Base-by-base conservation (phyloP, 2,888 invertebrate species). In the Drosophila ezoana region DNA sequence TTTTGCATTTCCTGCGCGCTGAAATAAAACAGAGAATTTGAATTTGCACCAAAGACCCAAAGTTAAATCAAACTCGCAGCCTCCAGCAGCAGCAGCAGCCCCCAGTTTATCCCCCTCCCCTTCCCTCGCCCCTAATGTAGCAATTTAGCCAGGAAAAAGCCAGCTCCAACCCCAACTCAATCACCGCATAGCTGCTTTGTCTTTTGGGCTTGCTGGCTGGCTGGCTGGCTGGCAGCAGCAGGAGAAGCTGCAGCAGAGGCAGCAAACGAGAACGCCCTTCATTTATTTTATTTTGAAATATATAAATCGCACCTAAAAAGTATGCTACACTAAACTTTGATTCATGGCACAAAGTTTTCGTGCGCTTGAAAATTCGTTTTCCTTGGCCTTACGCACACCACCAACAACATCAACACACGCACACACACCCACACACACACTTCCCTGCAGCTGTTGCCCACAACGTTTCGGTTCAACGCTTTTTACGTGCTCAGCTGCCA, bases 271-370 rank as follows among this genome's bases (percentile, higher is more conserved):
- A 72, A 73, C 87, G 89, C 89, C 87, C 79, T 88, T 87, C 89
- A 89, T 89, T 89, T 90, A 89, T 89, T 90, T 89, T 87, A 89
- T 90, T 89, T 84, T 82, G 89, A 87, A 87, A 90, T 79, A 87
- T 85, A 89, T 87, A 89, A 89, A 89, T 90, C 86, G 87, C 89
- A 81, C 90, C 90, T 89, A 87, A 89, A 81, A 89, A 87, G 87
- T 87, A 82, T 86, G 87, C 87, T 86, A 86, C 82, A 83, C 81
- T 79, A 85, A 84, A 85, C 84, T 89, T 90, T 86, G 90, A 85
- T 88, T 85, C 85, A 89, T 89, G 84, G 89, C 89, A 54, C 75
- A 83, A 82, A 83, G 80, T 83, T 83, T 88, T 59, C 76, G 83
- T 80, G 85, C 83, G 88, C 82, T 82, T 88, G 88, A 72, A 82